Evolutionary conservation across 2,797 vertebrate species (phyloP), one percentile per base, ranked within the genome.

Genomic region (Streptopelia turtur): DNA sequence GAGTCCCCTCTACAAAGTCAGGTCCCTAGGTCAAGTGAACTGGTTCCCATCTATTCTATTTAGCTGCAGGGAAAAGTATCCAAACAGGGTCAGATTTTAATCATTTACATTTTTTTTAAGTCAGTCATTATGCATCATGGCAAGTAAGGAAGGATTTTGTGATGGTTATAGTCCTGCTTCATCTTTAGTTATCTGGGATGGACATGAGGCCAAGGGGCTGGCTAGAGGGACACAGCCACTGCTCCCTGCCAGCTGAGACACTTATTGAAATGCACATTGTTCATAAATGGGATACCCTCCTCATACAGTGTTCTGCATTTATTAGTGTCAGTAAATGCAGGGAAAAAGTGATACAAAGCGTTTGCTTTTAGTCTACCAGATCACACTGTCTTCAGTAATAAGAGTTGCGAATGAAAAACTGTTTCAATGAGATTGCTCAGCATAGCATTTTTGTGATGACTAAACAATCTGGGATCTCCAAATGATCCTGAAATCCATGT

Each of bases 391-490:
- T 90, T 82, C 66, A 16, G 41, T 68, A 71, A 60, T 55, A 72
- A 80, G 27, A 33, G 20, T 1, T 71, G 41, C 21, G 78, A 71
- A 95, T 55, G 21, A 93, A 87, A 89, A 85, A 61, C 21, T 31
- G 5, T 16, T 77, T 90, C 5, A 22, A n/a, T 41, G 25, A 85
- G 60, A 64, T 57, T 68, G 71, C 30, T 92, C 69, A 89, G 31
- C 37, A 83, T 37, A 89, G 37, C 14, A 91, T 81, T 81, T 16
- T 22, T 68, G 45, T 57, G 49, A 71, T 60, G 71, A 77, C 31
- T 90, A 65, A 88, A 79, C 22, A 76, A 60, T 68, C 55, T 78
- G 47, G 69, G 55, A 95, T 93, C 68, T 93, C 86, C 66, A 89
- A 94, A 92, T 61, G 30, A 75, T 81, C 24, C 37, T 87, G 85